Percentiles rank a stretch among this genome's conserved stretches.
Evolutionary conservation across 2,888 invertebrate genomes (phyloP).

Genomic region (Spilarctia lutea): DNA sequence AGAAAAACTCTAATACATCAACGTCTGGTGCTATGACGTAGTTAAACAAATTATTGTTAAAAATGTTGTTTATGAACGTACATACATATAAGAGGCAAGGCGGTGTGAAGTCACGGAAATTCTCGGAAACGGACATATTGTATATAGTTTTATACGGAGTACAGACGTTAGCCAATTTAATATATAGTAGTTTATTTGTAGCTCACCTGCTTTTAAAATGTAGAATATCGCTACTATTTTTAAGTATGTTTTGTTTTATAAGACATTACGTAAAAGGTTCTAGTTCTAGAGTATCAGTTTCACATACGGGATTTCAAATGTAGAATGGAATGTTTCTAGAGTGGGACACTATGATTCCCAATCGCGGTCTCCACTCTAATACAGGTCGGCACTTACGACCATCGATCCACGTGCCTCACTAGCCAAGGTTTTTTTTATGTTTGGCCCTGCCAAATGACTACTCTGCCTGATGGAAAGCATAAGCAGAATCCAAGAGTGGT

Average conservation of each 20-base stretch:
- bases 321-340: neutral
- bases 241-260: neutral
- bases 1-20: conserved; percentile 33
- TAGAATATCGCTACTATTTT: conserved; percentile 6
- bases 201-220: conserved; percentile 22
- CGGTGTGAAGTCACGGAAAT: conserved; percentile 46
- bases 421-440: too few species aligned
- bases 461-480: too few species aligned
- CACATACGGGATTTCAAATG: neutral
- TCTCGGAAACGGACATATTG: conserved; percentile 49
- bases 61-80: conserved; percentile 47
- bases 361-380: neutral
- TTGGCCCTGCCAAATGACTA: too few species aligned
- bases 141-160: conserved; percentile 31
- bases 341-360: neutral
- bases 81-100: conserved; percentile 26
- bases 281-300: neutral
- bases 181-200: conserved; percentile 29
- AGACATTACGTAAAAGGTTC: neutral
- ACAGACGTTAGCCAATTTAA: conserved; percentile 30
- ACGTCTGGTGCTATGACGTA: conserved; percentile 28
- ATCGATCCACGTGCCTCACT: neutral
- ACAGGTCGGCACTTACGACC: neutral
- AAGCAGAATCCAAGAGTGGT: too few species aligned
- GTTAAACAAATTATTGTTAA: conserved; percentile 35